Evolutionary conservation across 2,888 invertebrate species (phyloP).

Genomic region (Agrotis segetum): DNA sequence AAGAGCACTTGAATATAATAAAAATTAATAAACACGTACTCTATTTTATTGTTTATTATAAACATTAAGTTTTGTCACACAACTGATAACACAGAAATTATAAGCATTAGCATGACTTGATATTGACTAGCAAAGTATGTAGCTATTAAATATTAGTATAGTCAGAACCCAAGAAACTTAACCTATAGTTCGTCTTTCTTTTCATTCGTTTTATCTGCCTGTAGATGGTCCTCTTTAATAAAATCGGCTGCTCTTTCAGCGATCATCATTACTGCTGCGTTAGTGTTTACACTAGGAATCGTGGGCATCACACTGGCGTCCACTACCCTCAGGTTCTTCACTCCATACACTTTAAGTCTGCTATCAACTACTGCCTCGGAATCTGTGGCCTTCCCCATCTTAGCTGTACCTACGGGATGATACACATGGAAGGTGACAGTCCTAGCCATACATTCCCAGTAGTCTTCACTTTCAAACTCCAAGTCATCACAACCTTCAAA

Average conservation of each 20-base stretch:
- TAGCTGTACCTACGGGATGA: constrained; percentile 86
- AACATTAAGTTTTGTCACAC: constrained; percentile 8
- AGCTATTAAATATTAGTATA: constrained; percentile 5
- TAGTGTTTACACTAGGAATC: constrained; percentile 85
- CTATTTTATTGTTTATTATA: background rate
- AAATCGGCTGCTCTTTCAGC: constrained; percentile 86
- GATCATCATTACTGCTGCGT: constrained; percentile 87
- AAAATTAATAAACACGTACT: background rate
- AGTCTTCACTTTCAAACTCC: constrained; percentile 78
- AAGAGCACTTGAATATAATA: constrained; percentile 7
- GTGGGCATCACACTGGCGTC: constrained; percentile 88
- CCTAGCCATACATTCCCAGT: constrained; percentile 87
- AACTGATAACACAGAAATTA: background rate
- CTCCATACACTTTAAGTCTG: constrained; percentile 77
- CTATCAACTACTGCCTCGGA: constrained; percentile 79
- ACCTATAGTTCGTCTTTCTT: constrained; percentile 78
- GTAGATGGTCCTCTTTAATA: constrained; percentile 78
- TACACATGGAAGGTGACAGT: constrained; percentile 85
- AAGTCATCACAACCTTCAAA: constrained; percentile 79
- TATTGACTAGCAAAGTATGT: constrained; percentile 39
- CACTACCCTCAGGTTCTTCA: constrained; percentile 79
- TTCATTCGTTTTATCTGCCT: constrained; percentile 10
- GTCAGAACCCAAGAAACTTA: background rate
- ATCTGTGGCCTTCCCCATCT: constrained; percentile 81
- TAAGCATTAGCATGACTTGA: constrained; percentile 9